These are phyloP conservation scores for Cephus pygmeus DNA, from an alignment of 2,888 invertebrate genomes.

Conservation along the genomic window DNA sequence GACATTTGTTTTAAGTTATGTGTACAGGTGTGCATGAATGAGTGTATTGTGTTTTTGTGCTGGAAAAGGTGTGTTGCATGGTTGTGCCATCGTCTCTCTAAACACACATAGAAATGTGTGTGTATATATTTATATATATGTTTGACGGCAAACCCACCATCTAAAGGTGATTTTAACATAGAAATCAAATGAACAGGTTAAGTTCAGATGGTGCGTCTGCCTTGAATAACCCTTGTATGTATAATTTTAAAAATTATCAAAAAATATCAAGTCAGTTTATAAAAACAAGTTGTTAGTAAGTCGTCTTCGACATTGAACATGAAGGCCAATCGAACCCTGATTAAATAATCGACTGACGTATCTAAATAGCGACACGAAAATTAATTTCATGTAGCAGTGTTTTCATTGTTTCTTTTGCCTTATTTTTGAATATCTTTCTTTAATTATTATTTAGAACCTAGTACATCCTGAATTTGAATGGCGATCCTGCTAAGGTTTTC, in stretches of 20 bases:
- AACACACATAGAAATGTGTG: too few species aligned
- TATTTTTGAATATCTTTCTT: not conserved
- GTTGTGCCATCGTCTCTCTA: not conserved
- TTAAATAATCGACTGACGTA: not conserved
- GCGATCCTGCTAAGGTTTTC: not conserved
- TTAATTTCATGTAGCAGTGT: not conserved
- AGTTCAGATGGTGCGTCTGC: not conserved
- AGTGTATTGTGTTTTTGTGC: not conserved
- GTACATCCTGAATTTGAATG: not conserved
- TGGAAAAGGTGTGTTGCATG: not conserved
- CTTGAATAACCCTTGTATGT: not conserved
- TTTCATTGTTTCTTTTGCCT: not conserved
- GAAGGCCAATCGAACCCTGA: constrained; percentile 2
- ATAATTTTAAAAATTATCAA: constrained; percentile 2
- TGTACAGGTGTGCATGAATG: not conserved
- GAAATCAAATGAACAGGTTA: not conserved
- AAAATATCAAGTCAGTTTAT: constrained; percentile 12
- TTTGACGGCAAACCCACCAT: too few species aligned
- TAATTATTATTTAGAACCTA: not conserved
- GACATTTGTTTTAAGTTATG: not conserved
- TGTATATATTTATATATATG: too few species aligned
- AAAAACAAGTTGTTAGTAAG: not conserved
- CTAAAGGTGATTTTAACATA: not conserved
- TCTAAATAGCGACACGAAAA: not conserved
- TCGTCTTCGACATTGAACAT: not conserved